These are phyloP conservation scores for Gadopsis bispinosus DNA, from an alignment of 2,797 vertebrate species.

Conservation along the genomic window DNA sequence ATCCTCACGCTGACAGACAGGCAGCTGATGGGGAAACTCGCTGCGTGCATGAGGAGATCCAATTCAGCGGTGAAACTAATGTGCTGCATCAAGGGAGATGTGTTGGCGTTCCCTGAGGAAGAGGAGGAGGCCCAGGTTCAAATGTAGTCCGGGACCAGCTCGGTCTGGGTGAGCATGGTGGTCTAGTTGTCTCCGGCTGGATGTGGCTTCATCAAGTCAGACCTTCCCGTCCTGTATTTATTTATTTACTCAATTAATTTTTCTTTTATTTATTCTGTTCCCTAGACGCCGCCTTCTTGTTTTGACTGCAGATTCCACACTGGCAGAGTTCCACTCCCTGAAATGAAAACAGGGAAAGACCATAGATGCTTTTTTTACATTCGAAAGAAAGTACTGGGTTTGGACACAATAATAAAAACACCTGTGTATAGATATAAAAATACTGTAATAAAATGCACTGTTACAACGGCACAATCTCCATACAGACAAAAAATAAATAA, in stretches of 20 bases:
- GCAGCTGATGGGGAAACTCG: conserved; percentile 78
- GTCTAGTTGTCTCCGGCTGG: conserved; percentile 16
- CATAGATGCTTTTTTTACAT: conserved; percentile 59
- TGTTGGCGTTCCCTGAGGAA: conserved; percentile 47
- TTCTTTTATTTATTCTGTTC: conserved; percentile 67
- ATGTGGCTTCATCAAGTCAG: conserved; percentile 12
- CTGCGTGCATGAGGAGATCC: conserved; percentile 83
- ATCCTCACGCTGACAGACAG: conserved; percentile 83
- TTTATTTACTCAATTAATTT: conserved; percentile 55
- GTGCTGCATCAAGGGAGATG: conserved; percentile 73
- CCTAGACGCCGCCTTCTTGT: conserved; percentile 51
- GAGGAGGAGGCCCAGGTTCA: conserved; percentile 37
- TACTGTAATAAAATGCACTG: not conserved
- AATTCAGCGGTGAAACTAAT: conserved; percentile 82
- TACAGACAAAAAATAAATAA: too few relatives aligned
- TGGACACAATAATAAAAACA: conserved; percentile 62
- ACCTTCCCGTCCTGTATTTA: conserved; percentile 38
- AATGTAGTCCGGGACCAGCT: conserved; percentile 28
- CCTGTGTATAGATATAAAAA: not conserved
- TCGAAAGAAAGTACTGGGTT: conserved; percentile 25
- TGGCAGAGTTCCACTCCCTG: conserved; percentile 62
- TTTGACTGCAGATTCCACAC: conserved; percentile 69
- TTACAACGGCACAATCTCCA: not conserved
- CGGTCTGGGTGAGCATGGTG: conserved; percentile 9
- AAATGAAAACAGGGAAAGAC: conserved; percentile 60